These are phyloP conservation scores for Schrankia costaestrigalis DNA, from an alignment of 2,888 invertebrate species.

Conservation along the genomic window DNA sequence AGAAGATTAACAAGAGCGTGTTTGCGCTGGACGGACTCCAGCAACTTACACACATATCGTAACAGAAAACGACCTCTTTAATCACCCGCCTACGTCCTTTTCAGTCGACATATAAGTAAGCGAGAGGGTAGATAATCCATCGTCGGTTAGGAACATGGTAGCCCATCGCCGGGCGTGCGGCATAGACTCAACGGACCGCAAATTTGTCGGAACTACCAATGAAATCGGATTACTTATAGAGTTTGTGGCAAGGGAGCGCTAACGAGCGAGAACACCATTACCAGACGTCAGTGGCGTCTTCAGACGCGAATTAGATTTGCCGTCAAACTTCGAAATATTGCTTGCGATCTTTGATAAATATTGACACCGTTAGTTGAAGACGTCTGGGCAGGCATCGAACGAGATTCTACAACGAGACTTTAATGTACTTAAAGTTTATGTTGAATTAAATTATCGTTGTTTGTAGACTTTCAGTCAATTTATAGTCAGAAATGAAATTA, in stretches of 20 bases:
- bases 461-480: too few species aligned
- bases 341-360: slow-evolving; percentile 29
- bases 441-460: too few species aligned
- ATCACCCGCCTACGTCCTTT: slow-evolving; percentile 39
- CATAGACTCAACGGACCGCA: slow-evolving; percentile 65
- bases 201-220: slow-evolving; percentile 74
- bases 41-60: slow-evolving; percentile 44
- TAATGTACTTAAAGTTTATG: too few species aligned
- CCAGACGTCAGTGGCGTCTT: slow-evolving; percentile 51
- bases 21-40: slow-evolving; percentile 38
- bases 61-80: slow-evolving; percentile 49
- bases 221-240: slow-evolving; percentile 71
- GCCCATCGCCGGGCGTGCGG: slow-evolving; percentile 42
- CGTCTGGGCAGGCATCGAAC: too few species aligned
- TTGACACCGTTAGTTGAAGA: slow-evolving; percentile 22
- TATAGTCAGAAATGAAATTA: too few species aligned
- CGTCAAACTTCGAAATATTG: slow-evolving; percentile 38
- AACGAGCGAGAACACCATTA: slow-evolving; percentile 67
- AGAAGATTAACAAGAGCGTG: slow-evolving; percentile 47
- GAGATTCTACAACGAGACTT: too few species aligned
- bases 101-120: slow-evolving; percentile 33
- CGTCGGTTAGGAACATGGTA: slow-evolving; percentile 41
- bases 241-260: slow-evolving; percentile 57
- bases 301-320: slow-evolving; percentile 47
- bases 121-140: slow-evolving; percentile 47